Conservation (phyloP, 2,888 invertebrate species). For the Andrena fulva region DNA sequence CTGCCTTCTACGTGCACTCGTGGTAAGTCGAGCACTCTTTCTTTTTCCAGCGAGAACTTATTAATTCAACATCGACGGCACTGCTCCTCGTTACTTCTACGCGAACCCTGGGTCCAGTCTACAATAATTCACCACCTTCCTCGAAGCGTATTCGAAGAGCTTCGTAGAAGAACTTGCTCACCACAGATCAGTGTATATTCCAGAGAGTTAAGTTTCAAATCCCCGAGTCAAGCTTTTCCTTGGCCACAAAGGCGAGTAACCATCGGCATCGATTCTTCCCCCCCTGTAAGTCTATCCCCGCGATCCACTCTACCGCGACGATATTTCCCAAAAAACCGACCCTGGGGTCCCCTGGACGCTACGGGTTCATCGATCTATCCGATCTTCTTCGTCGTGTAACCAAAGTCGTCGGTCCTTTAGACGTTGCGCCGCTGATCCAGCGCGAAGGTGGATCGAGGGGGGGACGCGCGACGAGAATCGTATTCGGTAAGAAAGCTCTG, state of each 20-base stretch:
- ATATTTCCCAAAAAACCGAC: constrained; percentile 35
- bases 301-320: constrained; percentile 43
- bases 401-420: constrained; percentile 54
- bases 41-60: neutral
- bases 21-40: neutral
- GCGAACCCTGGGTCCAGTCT: too few relatives aligned
- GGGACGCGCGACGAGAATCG: constrained; percentile 37
- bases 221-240: constrained; percentile 21
- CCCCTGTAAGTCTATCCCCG: constrained; percentile 42
- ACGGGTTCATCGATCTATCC: constrained; percentile 53
- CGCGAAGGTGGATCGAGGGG: constrained; percentile 15
- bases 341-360: neutral
- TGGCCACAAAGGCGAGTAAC: constrained; percentile 29
- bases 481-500: constrained; percentile 54
- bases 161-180: neutral
- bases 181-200: neutral
- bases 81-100: too few relatives aligned
- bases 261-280: constrained; percentile 47
- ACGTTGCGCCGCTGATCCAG: constrained; percentile 40
- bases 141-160: neutral
- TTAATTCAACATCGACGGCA: too few relatives aligned
- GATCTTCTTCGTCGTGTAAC: constrained; percentile 55
- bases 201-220: constrained; percentile 29
- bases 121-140: neutral
- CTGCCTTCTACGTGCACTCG: neutral